Percentiles rank a stretch among this genome's conserved stretches.
These are phyloP conservation scores for Coracias cyanogaster DNA, from an alignment of 2,797 vertebrate species.

Conservation along the genomic window DNA sequence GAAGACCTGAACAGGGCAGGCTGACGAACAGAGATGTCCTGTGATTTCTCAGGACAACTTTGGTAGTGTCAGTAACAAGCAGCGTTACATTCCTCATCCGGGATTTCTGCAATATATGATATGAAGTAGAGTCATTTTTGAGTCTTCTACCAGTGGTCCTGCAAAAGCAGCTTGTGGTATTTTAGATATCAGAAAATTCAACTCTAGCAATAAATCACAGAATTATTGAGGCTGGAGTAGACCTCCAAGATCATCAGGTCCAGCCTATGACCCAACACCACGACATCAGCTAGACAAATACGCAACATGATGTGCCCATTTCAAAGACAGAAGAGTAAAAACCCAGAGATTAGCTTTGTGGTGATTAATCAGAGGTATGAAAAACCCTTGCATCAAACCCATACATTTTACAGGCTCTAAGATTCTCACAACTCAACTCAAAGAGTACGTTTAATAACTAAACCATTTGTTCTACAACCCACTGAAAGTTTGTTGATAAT, in stretches of 20 bases:
- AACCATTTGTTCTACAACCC: not conserved
- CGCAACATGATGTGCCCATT: not conserved
- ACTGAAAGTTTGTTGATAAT: not conserved
- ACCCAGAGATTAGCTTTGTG: not conserved
- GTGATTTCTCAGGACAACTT: no score
- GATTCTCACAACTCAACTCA: not conserved
- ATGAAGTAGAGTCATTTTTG: no score
- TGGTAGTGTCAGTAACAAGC: no score
- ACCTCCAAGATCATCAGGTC: no score
- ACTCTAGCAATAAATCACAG: not conserved
- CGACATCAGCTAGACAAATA: no score
- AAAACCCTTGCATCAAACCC: not conserved
- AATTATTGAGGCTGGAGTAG: no score
- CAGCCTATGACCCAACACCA: no score
- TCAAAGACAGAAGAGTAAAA: not conserved
- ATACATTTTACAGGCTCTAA: accelerated
- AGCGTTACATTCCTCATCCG: no score
- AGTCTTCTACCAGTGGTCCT: not conserved
- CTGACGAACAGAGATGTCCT: no score
- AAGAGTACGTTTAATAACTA: not conserved
- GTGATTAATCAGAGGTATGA: not conserved
- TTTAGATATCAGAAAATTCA: not conserved
- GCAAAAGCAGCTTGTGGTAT: not conserved
- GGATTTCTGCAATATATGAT: no score
- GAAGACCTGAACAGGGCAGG: no score